A percentile compares a stretch with the other conserved stretches of the same genome.
These are phyloP conservation scores for Spilogale gracilis DNA, from an alignment of 2,113 vertebrate species.

Conservation along the genomic window DNA sequence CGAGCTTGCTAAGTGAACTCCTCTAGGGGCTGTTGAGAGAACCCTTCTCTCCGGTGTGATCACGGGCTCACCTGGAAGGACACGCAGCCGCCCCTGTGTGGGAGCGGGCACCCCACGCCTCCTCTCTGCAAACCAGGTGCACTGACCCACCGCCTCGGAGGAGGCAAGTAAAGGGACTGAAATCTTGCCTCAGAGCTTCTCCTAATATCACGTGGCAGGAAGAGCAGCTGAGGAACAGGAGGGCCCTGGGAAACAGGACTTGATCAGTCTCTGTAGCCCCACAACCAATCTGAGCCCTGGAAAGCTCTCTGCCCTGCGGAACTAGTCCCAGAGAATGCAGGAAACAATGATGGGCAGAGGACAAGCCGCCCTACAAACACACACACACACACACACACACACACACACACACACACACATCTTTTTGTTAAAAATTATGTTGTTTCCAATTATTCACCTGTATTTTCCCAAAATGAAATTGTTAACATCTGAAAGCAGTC, in stretches of 20 bases:
- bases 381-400: too few species aligned
- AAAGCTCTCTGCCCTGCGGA: rapidly evolving
- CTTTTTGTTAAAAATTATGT: not conserved
- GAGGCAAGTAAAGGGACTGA: not conserved
- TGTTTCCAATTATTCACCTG: not conserved
- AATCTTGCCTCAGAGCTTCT: not conserved
- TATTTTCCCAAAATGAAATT: not conserved
- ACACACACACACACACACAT: rapidly evolving
- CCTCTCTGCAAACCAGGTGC: not conserved
- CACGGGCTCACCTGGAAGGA: rapidly evolving
- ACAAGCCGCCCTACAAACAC: rapidly evolving
- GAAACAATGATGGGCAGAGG: rapidly evolving
- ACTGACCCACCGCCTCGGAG: too few species aligned
- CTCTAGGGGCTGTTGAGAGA: not conserved
- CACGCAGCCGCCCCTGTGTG: rapidly evolving
- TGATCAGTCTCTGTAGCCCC: too few species aligned
- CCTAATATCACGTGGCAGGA: not conserved
- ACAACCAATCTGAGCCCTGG: rapidly evolving
- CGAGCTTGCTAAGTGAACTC: not conserved
- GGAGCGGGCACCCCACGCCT: rapidly evolving
- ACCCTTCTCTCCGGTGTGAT: not conserved
- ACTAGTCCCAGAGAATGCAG: not conserved
- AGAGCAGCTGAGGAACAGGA: not conserved
- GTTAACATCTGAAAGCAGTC: too few species aligned
- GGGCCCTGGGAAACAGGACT: not conserved